Percentiles rank a stretch among this genome's conserved stretches.
Conservation (phyloP, 2,797 vertebrate species). For the Enteromius afrohamiltoni region DNA sequence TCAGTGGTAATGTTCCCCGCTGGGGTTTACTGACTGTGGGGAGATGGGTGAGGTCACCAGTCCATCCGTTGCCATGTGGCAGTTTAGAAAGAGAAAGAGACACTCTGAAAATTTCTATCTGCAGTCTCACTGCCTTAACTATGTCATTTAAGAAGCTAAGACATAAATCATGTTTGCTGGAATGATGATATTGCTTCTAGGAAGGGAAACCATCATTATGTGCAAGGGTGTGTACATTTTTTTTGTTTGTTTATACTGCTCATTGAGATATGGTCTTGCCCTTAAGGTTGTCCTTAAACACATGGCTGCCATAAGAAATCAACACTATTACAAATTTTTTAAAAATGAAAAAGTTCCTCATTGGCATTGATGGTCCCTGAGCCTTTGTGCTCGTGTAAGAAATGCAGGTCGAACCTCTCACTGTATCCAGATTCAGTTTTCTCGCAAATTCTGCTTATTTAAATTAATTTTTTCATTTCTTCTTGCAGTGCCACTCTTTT, state of each 20-base stretch:
- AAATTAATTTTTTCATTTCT: constrained; percentile 2
- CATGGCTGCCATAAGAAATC: neutral
- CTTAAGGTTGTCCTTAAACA: neutral
- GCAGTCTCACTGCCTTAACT: constrained; percentile 5
- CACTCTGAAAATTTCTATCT: neutral
- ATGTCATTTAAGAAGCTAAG: constrained; percentile 4
- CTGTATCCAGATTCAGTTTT: neutral
- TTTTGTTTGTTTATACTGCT: constrained; percentile 17
- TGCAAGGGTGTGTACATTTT: neutral
- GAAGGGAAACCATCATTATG: neutral
- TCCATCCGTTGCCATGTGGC: constrained; percentile 20
- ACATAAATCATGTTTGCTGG: neutral
- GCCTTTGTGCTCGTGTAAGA: neutral
- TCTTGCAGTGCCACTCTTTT: constrained; percentile 82
- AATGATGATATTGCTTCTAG: constrained; percentile 3
- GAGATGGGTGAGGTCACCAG: constrained; percentile 23
- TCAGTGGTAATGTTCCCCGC: constrained; percentile 33
- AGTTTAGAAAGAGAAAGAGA: neutral
- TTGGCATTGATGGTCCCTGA: neutral
- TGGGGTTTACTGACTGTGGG: constrained; percentile 23
- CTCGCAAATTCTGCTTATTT: neutral
- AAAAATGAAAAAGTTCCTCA: neutral
- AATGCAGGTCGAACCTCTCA: neutral
- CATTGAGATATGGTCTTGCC: neutral
- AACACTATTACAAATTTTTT: neutral